Percentiles rank a stretch among this genome's conserved stretches.
phyloP scores from a whole-genome alignment of 2,797 vertebrate genomes.

The Sardinella longiceps region DNA sequence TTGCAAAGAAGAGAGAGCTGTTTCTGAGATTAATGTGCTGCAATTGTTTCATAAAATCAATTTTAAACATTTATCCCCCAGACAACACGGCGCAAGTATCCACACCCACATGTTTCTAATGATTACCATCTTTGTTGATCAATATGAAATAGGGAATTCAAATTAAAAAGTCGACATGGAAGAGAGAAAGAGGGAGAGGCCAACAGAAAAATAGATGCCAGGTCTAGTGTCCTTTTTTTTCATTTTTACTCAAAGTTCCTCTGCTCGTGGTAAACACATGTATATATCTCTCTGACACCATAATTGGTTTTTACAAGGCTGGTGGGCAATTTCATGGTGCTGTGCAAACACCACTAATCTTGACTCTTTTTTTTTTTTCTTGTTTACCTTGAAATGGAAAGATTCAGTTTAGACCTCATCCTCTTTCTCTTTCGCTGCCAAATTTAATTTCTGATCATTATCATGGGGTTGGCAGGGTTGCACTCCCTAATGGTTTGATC shows the following conservation, averaged over 20 bases:
- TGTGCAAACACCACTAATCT: constrained; percentile 53
- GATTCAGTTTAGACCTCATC: constrained; percentile 28
- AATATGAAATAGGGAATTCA: constrained; percentile 63
- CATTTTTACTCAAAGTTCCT: constrained; percentile 41
- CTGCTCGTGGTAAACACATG: constrained; percentile 55
- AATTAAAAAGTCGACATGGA: constrained; percentile 30
- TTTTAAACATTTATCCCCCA: constrained; percentile 56
- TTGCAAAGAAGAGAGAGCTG: constrained; percentile 28
- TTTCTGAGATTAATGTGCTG: constrained; percentile 53
- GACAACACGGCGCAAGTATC: constrained; percentile 43
- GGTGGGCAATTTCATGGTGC: constrained; percentile 52
- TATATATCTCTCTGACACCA: constrained; percentile 60
- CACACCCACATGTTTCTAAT: constrained; percentile 47
- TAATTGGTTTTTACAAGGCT: constrained; percentile 60
- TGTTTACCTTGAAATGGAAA: constrained; percentile 58
- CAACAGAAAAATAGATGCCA: constrained; percentile 18
- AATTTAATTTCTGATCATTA: constrained; percentile 69
- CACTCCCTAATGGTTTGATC: constrained; percentile 61
- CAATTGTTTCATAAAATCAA: constrained; percentile 59
- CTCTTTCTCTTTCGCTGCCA: constrained; percentile 33
- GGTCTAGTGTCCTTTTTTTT: neutral
- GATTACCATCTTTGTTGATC: constrained; percentile 61
- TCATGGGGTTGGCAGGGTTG: constrained; percentile 51
- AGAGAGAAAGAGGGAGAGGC: neutral
- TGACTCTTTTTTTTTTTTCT: constrained; percentile 14